A percentile compares a stretch with the other conserved stretches of the same genome.
Conservation (phyloP, 2,888 invertebrate genomes). For the Pemphredon lugubris region DNA sequence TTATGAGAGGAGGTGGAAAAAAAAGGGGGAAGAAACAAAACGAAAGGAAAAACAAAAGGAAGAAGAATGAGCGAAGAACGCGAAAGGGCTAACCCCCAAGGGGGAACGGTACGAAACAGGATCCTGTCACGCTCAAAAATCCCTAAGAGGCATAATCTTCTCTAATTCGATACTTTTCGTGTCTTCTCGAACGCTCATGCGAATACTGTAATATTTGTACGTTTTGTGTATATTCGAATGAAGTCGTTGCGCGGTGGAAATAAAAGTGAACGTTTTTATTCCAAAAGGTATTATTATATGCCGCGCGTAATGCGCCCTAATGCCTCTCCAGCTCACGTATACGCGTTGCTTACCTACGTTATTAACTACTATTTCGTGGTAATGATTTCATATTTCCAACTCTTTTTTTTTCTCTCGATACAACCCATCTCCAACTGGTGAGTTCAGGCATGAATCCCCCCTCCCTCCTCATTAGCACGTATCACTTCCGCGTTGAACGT, state of each 20-base stretch:
- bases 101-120: conserved; percentile 15
- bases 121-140: conserved; percentile 38
- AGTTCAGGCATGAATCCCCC: no score
- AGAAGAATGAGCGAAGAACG: no score
- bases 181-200: conserved; percentile 4
- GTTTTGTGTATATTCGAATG: conserved; percentile 67
- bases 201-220: conserved; percentile 72
- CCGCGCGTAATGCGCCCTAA: neutral
- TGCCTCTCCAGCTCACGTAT: neutral
- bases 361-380: no score
- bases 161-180: conserved; percentile 30
- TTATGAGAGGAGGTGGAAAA: conserved; percentile 23
- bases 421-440: no score
- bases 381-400: no score
- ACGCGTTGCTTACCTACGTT: neutral
- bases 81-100: conserved; percentile 18
- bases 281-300: neutral
- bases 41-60: no score
- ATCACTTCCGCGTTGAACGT: no score
- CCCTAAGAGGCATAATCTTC: conserved; percentile 31
- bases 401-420: no score
- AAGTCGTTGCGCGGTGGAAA: conserved; percentile 59
- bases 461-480: no score
- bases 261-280: conserved; percentile 40
- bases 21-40: conserved; percentile 18